These are phyloP conservation scores for Acipenser transmontanus DNA, from an alignment of 2,797 vertebrate species.

Conservation along the genomic window DNA sequence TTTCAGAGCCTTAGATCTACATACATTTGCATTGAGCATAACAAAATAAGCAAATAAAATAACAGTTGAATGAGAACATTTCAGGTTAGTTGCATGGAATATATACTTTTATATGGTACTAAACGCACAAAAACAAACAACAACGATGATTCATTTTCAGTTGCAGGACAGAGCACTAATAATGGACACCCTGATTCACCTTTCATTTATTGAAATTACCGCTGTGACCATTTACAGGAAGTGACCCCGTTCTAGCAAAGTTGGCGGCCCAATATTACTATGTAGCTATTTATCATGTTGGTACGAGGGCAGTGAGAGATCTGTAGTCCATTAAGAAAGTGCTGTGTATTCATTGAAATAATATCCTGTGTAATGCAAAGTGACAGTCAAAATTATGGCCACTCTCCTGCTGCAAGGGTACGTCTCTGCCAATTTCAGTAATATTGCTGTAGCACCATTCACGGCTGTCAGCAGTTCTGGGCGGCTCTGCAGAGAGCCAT, in stretches of 20 bases:
- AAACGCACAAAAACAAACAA: background rate
- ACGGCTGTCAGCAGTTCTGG: constrained; percentile 83
- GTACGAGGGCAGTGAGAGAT: constrained; percentile 50
- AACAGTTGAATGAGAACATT: too few species aligned
- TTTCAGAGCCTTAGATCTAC: too few species aligned
- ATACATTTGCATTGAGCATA: background rate
- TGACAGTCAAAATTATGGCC: constrained; percentile 85
- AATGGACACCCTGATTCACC: constrained; percentile 47
- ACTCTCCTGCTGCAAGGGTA: constrained; percentile 72
- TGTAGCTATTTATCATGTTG: constrained; percentile 63
- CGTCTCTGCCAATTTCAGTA: constrained; percentile 78
- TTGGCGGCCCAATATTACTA: constrained; percentile 62
- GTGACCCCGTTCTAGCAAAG: constrained; percentile 46
- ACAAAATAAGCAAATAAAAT: too few species aligned
- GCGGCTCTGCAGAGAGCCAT: constrained; percentile 75
- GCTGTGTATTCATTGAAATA: constrained; percentile 69
- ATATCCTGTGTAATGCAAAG: constrained; percentile 79
- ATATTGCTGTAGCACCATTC: constrained; percentile 77
- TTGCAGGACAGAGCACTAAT: constrained; percentile 33
- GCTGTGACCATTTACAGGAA: constrained; percentile 55
- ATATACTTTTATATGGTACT: too few species aligned
- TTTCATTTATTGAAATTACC: constrained; percentile 53
- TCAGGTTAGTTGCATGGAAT: too few species aligned
- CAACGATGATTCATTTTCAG: background rate
- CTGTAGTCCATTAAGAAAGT: constrained; percentile 68